These are phyloP conservation scores for Varanus komodoensis DNA, from an alignment of 2,113 vertebrate species.

Conservation along the genomic window DNA sequence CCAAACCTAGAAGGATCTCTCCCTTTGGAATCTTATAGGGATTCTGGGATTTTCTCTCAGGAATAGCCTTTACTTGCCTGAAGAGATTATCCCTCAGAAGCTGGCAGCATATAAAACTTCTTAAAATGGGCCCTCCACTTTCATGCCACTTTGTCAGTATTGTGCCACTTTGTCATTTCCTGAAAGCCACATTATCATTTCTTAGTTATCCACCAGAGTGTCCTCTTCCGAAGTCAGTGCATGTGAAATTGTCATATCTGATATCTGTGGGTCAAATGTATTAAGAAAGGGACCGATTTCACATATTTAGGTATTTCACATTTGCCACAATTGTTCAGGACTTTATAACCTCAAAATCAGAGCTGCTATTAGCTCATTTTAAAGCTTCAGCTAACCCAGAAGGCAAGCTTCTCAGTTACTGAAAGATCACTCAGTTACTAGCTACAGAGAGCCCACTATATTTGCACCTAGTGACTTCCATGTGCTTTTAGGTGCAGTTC, in stretches of 20 bases:
- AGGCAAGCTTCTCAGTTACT: not conserved
- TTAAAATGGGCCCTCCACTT: not conserved
- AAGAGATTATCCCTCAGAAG: not conserved
- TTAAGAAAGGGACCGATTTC: not conserved
- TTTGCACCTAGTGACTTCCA: not conserved
- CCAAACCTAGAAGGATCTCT: not conserved
- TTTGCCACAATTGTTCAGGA: not conserved
- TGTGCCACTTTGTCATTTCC: not conserved
- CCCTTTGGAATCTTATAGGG: not conserved
- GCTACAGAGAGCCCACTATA: not conserved
- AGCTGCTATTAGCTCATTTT: not conserved
- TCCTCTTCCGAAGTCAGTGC: not conserved
- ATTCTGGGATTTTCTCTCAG: not conserved
- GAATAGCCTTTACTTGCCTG: not conserved
- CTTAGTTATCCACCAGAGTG: not conserved
- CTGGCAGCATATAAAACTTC: not conserved
- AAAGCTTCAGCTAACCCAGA: not conserved
- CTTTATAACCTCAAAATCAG: not conserved
- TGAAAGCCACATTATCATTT: not conserved
- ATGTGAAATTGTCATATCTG: not conserved
- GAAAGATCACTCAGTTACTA: not conserved
- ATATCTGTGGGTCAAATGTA: not conserved
- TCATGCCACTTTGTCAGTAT: not conserved
- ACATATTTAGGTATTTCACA: not conserved
- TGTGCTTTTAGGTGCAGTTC: slow-evolving; percentile 10